phyloP scores from a whole-genome alignment of 2,888 invertebrate genomes.

The Melikaiella ostensackeni region DNA sequence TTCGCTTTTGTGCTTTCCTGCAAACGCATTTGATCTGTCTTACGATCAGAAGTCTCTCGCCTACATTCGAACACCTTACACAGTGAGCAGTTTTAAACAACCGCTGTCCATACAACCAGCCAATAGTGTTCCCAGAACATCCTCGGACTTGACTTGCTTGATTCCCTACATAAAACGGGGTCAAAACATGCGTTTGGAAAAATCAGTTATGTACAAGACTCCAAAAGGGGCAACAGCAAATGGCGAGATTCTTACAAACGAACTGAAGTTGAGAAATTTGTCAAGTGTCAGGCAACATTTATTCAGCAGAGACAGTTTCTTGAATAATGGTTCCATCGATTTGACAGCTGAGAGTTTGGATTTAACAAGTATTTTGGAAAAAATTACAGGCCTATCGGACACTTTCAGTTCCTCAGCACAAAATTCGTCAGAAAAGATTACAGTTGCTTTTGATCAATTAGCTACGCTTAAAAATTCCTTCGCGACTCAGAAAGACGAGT shows the following conservation, averaged over 20 bases:
- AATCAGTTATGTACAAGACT: conserved; percentile 74
- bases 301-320: conserved; percentile 71
- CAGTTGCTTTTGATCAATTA: conserved; percentile 44
- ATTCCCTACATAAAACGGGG: conserved; percentile 74
- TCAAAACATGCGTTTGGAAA: conserved; percentile 68
- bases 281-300: conserved; percentile 72
- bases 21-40: conserved; percentile 60
- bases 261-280: conserved; percentile 59
- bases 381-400: conserved; percentile 61
- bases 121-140: conserved; percentile 63
- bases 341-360: conserved; percentile 68
- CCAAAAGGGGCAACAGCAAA: conserved; percentile 54
- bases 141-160: conserved; percentile 67
- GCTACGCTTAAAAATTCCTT: conserved; percentile 38
- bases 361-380: conserved; percentile 69
- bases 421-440: conserved; percentile 43
- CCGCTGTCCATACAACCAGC: conserved; percentile 71
- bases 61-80: conserved; percentile 74
- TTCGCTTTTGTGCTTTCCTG: conserved; percentile 58
- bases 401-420: conserved; percentile 53
- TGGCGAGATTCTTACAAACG: conserved; percentile 42
- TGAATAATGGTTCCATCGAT: conserved; percentile 61
- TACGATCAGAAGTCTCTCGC: conserved; percentile 61
- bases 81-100: conserved; percentile 71
- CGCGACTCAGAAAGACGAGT: conserved; percentile 52